Evolutionary conservation across 1,140 invertebrate species (phyloP).

Genomic region (Drosophila nikananu): DNA sequence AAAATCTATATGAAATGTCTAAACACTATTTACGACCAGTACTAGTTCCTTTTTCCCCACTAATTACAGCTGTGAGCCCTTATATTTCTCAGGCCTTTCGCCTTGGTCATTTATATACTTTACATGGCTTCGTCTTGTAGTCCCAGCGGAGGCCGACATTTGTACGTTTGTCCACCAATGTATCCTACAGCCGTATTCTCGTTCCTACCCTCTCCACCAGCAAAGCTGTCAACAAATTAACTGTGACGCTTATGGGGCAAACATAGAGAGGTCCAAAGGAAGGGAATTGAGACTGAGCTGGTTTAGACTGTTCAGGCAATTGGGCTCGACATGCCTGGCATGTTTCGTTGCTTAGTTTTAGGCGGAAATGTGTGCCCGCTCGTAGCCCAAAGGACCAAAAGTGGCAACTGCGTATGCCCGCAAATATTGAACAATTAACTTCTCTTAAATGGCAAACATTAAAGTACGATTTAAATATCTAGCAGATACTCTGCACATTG

Average conservation of each 20-base stretch:
- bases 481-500: not conserved
- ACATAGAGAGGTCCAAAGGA: not conserved
- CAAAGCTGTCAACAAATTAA: conserved; percentile 81
- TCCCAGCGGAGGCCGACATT: conserved; percentile 51
- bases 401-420: conserved; percentile 54
- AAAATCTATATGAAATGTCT: conserved; percentile 22
- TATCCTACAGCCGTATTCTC: conserved; percentile 34
- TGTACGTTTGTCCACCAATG: conserved; percentile 52
- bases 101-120: conserved; percentile 61
- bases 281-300: conserved; percentile 18
- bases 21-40: not conserved
- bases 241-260: conserved; percentile 65
- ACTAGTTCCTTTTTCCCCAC: conserved; percentile 7
- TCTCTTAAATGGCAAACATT: conserved; percentile 35
- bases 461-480: conserved; percentile 57
- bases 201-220: conserved; percentile 16
- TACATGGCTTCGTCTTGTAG: conserved; percentile 59
- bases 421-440: conserved; percentile 80
- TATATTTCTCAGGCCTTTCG: conserved; percentile 45
- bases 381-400: conserved; percentile 58
- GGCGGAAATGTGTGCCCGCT: conserved; percentile 56
- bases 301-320: conserved; percentile 28
- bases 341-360: conserved; percentile 70
- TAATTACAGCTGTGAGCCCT: conserved; percentile 54
- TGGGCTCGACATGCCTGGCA: conserved; percentile 61